Percentiles rank a stretch among this genome's conserved stretches.
Evolutionary conservation across 2,113 vertebrate species (phyloP).

Genomic region (Laticauda laticaudata): DNA sequence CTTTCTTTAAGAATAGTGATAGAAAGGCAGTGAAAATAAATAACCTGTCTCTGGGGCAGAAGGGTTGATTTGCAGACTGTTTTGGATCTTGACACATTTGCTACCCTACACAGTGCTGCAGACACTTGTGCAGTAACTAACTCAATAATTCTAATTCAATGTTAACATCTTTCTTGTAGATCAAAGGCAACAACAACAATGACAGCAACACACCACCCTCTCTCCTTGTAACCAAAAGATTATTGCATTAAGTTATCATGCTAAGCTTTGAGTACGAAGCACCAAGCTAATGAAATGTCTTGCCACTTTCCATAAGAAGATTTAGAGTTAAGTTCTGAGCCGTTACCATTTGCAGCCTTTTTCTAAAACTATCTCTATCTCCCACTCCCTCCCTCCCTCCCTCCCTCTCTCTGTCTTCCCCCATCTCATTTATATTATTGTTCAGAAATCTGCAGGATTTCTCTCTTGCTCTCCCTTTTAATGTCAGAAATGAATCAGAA

Average conservation of each 20-base stretch:
- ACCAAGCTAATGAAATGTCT: slow-evolving; percentile 60
- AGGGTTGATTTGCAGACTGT: neutral
- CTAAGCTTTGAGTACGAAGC: slow-evolving; percentile 50
- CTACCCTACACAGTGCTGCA: too few species aligned
- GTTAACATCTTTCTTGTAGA: slow-evolving; percentile 33
- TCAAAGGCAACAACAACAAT: slow-evolving; percentile 25
- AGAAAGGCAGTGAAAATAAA: neutral
- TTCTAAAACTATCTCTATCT: neutral
- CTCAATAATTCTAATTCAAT: slow-evolving; percentile 29
- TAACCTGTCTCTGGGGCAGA: neutral
- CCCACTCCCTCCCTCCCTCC: neutral
- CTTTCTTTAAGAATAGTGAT: neutral
- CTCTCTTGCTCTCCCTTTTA: slow-evolving; percentile 38
- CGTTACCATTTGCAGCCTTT: slow-evolving; percentile 52
- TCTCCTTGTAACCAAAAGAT: slow-evolving; percentile 43
- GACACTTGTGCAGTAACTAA: neutral
- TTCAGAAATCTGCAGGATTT: slow-evolving; percentile 49
- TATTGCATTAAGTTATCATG: slow-evolving; percentile 37
- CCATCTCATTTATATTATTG: slow-evolving; percentile 19
- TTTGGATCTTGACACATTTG: neutral
- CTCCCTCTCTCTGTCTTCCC: neutral
- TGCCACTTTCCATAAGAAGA: slow-evolving; percentile 55
- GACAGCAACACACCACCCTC: neutral
- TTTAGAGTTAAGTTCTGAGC: slow-evolving; percentile 59
- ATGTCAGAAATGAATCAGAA: slow-evolving; percentile 51